Conservation (phyloP, 2,113 vertebrate species). For the Cygnus buccinator region DNA sequence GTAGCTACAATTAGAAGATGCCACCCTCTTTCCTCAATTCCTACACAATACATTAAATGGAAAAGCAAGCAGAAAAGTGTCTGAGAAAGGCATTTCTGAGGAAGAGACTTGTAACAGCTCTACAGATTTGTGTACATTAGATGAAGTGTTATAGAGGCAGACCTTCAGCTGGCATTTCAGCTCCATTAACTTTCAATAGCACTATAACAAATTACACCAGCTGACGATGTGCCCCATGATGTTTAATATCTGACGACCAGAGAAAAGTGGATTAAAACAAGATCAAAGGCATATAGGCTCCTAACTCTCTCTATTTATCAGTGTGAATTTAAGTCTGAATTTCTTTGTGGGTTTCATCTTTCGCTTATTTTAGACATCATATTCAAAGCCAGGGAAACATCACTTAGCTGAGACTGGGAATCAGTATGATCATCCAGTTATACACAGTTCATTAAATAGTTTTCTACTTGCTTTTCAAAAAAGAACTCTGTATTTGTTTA, state of each 20-base stretch:
- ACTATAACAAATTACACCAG: conserved; percentile 27
- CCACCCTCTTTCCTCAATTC: neutral
- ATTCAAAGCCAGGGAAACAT: neutral
- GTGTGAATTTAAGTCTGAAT: neutral
- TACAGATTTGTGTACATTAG: neutral
- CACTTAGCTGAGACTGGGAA: neutral
- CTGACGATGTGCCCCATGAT: neutral
- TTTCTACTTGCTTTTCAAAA: neutral
- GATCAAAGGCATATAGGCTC: neutral
- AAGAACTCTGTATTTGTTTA: neutral
- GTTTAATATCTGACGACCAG: conserved; percentile 19
- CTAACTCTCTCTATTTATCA: neutral
- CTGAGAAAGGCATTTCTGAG: neutral
- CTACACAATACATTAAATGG: accelerated
- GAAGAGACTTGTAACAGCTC: neutral
- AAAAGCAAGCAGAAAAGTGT: neutral
- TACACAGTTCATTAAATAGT: neutral
- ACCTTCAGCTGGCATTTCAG: conserved; percentile 27
- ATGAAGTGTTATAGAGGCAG: neutral
- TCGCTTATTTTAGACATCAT: neutral
- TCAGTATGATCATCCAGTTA: neutral
- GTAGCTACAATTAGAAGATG: neutral
- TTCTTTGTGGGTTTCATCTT: neutral
- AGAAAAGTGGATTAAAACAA: conserved; percentile 47
- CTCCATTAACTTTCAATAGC: conserved; percentile 32